These are phyloP conservation scores for Dendroctonus valens DNA, from an alignment of 1,140 invertebrate genomes.

Conservation along the genomic window DNA sequence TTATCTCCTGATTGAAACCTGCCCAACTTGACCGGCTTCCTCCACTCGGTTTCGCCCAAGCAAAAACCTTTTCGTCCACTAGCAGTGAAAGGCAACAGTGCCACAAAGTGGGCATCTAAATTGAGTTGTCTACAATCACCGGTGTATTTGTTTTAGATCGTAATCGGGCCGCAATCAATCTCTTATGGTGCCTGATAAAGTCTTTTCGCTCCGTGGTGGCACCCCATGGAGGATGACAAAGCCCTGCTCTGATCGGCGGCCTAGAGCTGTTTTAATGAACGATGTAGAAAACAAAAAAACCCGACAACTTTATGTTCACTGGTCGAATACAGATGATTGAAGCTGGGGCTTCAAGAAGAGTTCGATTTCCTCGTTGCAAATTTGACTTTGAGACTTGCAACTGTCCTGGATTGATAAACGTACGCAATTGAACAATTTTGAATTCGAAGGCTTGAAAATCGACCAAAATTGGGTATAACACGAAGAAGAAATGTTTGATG, in stretches of 20 bases:
- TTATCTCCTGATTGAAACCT: too few species aligned
- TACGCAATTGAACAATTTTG: too few species aligned
- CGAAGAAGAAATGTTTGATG: too few species aligned
- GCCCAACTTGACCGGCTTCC: too few species aligned
- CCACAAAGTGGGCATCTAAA: constrained; percentile 10
- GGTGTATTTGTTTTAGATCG: constrained; percentile 27
- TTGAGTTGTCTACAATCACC: constrained; percentile 31
- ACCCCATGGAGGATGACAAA: constrained; percentile 37
- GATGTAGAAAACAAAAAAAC: constrained; percentile 27
- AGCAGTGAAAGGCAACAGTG: background rate
- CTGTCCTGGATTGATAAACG: too few species aligned
- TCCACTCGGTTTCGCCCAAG: too few species aligned
- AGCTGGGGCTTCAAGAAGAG: too few species aligned
- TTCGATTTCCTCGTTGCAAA: too few species aligned
- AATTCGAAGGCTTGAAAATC: too few species aligned
- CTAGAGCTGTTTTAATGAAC: constrained; percentile 41
- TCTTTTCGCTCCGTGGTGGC: constrained; percentile 21
- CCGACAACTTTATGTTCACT: background rate
- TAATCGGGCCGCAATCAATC: constrained; percentile 33
- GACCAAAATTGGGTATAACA: too few species aligned
- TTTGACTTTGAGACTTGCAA: too few species aligned
- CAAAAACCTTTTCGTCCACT: background rate
- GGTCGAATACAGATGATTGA: too few species aligned
- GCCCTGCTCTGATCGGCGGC: constrained; percentile 32
- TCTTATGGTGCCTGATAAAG: constrained; percentile 19